These are phyloP conservation scores for Coelinius sp. DNA, from an alignment of 2,888 invertebrate genomes.

Conservation along the genomic window DNA sequence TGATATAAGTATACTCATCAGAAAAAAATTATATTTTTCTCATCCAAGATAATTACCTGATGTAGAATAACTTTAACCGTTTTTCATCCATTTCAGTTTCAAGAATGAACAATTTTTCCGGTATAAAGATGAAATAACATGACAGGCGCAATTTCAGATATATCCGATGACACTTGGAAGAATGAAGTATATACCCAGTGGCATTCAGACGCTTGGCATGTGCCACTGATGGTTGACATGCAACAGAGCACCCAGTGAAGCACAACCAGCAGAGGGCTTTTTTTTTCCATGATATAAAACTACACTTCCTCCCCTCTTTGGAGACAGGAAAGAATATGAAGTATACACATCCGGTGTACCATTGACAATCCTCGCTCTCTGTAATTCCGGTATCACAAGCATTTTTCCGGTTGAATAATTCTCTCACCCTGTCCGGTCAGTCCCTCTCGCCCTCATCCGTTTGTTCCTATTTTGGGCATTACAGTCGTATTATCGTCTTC, in stretches of 20 bases:
- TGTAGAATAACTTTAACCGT: neutral
- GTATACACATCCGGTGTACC: constrained; percentile 4
- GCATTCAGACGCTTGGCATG: neutral
- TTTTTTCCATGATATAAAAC: neutral
- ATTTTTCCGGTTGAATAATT: constrained; percentile 7
- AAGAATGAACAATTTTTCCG: neutral
- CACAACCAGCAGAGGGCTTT: neutral
- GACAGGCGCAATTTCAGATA: neutral
- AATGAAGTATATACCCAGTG: neutral
- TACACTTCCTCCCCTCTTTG: neutral
- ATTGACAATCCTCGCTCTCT: constrained; percentile 4
- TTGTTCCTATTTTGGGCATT: neutral
- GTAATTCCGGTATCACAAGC: constrained; percentile 10
- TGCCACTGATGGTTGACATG: neutral
- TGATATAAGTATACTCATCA: neutral
- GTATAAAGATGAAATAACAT: neutral
- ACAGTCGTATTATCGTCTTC: neutral
- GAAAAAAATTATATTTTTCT: neutral
- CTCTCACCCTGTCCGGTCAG: neutral
- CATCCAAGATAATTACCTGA: too few species aligned
- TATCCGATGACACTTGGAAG: neutral
- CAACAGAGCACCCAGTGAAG: neutral
- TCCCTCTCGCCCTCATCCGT: neutral
- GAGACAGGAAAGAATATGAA: constrained; percentile 9
- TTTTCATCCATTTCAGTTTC: neutral